Base-by-base conservation (phyloP, 2,888 invertebrate genomes). In the Chrysodeixis includens region DNA sequence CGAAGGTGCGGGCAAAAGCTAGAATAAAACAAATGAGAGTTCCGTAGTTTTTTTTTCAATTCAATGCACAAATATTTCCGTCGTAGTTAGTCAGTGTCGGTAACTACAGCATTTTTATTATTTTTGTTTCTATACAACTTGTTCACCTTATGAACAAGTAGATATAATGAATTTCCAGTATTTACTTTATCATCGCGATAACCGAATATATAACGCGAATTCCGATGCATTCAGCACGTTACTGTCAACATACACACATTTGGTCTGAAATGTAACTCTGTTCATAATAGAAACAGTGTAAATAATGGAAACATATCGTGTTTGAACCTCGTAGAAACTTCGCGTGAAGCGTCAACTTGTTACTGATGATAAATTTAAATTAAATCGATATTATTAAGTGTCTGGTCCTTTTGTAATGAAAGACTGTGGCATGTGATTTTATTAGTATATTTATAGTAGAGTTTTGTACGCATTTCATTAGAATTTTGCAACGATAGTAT, bases 291-390 rank as follows among this genome's bases (percentile, higher is more conserved):
- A 10, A 40, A 40, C 40, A 9, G 46, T 20, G 9, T 49, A 49
- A 49, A 20, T 49, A n/a, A 49, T 49, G 46, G 46, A 49, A 40
- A n/a, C 40, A 6, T 49, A 2, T 20, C 46, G 46, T 40, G 46
- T 49, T 2, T 18, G 9, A 49, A 16, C 9, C 20, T 40, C 46
- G 60, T 18, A 49, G 55, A 58, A 58, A 63, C 12, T 71, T 76
- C 57, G 72, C 76, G 72, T 76, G 72, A 65, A 40, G 71, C 55
- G 58, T 56, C 40, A 40, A 20, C 62, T 44, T 35, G 46, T 40
- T 52, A 61, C 14, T 26, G 20, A 30, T n/a, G 10, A 65, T 71
- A 64, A 70, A 61, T 72, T 75, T 40, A 56, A 69, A 61, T 64
- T 0, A 40, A 58, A 65, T 62, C 46, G 52, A 58, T 56, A 55